These are phyloP conservation scores for Drosophila nannoptera DNA, from an alignment of 1,140 invertebrate genomes.

Conservation along the genomic window DNA sequence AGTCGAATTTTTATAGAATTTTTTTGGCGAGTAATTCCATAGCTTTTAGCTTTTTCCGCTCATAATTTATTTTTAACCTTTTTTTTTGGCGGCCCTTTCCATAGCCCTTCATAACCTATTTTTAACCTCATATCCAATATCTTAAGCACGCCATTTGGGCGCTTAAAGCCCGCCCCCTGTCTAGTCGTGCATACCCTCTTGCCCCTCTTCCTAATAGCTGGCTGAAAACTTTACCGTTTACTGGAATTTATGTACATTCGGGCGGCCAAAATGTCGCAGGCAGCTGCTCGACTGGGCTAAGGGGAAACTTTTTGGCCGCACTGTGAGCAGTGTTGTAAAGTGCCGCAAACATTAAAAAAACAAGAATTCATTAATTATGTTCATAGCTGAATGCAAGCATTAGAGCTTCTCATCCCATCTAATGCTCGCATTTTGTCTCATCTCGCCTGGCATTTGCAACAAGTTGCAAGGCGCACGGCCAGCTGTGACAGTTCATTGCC, in stretches of 20 bases:
- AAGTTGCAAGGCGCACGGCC: neutral
- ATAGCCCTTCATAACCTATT: too few species aligned
- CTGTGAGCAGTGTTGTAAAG: slow-evolving; percentile 1
- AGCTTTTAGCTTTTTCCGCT: too few species aligned
- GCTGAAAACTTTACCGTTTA: slow-evolving; percentile 25
- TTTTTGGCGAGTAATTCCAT: too few species aligned
- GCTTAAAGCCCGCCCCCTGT: neutral
- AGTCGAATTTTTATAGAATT: too few species aligned
- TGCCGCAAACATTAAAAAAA: slow-evolving; percentile 19
- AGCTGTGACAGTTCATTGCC: slow-evolving; percentile 8
- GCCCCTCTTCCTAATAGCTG: neutral
- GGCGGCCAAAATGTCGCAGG: slow-evolving; percentile 9
- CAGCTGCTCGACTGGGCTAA: slow-evolving; percentile 35
- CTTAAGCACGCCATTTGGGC: too few species aligned
- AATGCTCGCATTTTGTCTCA: neutral
- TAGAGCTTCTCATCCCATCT: slow-evolving; percentile 9
- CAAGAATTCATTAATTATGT: slow-evolving; percentile 50
- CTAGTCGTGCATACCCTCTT: neutral
- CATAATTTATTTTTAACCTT: too few species aligned
- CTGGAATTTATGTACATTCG: slow-evolving; percentile 40
- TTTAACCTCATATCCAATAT: too few species aligned
- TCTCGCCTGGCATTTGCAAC: slow-evolving; percentile 13
- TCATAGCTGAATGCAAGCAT: slow-evolving; percentile 41
- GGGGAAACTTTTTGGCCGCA: slow-evolving; percentile 23
- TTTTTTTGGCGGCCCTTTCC: too few species aligned